Conservation (phyloP, 1,140 invertebrate species). For the Gonatopus flavifemur region DNA sequence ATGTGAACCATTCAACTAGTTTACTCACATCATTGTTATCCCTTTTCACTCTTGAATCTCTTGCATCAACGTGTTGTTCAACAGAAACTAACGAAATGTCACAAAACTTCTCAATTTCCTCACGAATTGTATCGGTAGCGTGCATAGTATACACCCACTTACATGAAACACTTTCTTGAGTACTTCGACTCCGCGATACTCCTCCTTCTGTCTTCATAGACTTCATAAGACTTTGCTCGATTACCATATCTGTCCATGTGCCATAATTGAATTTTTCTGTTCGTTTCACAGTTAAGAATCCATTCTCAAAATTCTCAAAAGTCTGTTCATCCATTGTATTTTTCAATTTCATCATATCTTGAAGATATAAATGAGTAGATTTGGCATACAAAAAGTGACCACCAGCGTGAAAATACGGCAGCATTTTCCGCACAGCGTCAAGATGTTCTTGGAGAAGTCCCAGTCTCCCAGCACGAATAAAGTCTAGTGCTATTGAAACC, state of each 20-base stretch:
- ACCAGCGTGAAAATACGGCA: constrained; percentile 48
- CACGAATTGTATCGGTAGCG: constrained; percentile 28
- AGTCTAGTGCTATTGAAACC: constrained; percentile 30
- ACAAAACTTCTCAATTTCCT: constrained; percentile 36
- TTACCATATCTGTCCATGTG: constrained; percentile 5
- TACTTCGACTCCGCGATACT: constrained; percentile 2
- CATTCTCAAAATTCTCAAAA: neutral
- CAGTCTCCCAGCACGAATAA: constrained; percentile 35
- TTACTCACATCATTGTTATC: constrained; percentile 40
- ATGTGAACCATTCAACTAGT: constrained; percentile 42
- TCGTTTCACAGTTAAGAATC: constrained; percentile 5
- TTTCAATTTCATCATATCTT: constrained; percentile 18
- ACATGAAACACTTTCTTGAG: neutral
- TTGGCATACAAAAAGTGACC: constrained; percentile 45
- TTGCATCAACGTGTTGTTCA: constrained; percentile 51
- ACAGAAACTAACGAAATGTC: constrained; percentile 36
- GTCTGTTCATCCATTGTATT: neutral
- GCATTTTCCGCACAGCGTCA: constrained; percentile 36
- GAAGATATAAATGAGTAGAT: constrained; percentile 37
- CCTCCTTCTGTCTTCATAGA: constrained; percentile 16
- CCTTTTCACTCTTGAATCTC: constrained; percentile 42
- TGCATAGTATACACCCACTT: neutral
- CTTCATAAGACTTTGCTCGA: constrained; percentile 12
- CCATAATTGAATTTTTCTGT: neutral
- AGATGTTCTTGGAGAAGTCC: constrained; percentile 41